These are phyloP conservation scores for Sigmodon hispidus DNA, from an alignment of 2,113 vertebrate genomes.

Conservation along the genomic window DNA sequence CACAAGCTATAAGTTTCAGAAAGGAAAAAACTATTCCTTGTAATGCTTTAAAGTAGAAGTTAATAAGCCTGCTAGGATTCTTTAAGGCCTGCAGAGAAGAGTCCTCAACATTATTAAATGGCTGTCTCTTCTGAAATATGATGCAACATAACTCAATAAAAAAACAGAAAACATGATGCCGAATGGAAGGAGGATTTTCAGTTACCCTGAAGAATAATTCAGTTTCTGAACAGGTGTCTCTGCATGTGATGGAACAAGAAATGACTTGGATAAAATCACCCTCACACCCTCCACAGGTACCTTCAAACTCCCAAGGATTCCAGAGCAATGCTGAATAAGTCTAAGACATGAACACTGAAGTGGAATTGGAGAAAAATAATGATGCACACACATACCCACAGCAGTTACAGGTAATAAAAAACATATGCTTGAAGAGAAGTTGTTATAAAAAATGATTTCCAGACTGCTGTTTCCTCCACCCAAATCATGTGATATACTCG, in stretches of 20 bases:
- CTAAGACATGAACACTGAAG: neutral
- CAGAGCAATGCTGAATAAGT: neutral
- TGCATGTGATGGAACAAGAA: conserved; percentile 75
- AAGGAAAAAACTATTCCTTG: conserved; percentile 83
- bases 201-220: conserved; percentile 79
- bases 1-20: conserved; percentile 80
- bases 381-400: neutral
- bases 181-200: conserved; percentile 71
- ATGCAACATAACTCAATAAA: conserved; percentile 84
- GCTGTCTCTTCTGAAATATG: conserved; percentile 83
- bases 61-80: conserved; percentile 90
- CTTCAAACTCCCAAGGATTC: neutral
- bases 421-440: neutral
- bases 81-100: conserved; percentile 87
- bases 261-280: conserved; percentile 27
- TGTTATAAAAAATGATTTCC: neutral
- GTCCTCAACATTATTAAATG: conserved; percentile 88
- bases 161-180: conserved; percentile 80
- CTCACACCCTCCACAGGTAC: neutral
- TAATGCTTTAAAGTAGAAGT: conserved; percentile 86
- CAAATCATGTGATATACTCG: neutral
- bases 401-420: neutral
- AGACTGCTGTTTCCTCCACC: neutral
- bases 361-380: neutral
- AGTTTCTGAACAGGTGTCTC: conserved; percentile 83